Percentiles rank a stretch among this genome's conserved stretches.
phyloP scores from a whole-genome alignment of 2,113 vertebrate genomes.

The Albula glossodonta region DNA sequence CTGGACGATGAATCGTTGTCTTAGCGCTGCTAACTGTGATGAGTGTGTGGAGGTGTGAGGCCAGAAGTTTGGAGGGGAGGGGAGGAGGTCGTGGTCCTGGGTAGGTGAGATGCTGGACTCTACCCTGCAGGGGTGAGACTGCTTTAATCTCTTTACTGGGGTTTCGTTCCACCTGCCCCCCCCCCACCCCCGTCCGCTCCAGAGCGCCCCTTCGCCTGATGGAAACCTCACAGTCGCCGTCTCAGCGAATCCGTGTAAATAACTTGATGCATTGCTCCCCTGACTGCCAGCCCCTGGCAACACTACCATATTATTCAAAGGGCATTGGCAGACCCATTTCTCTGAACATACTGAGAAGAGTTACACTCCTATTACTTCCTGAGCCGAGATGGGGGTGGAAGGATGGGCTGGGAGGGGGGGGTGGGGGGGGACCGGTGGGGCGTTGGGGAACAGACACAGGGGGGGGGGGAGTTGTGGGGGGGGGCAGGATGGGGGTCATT shows the following conservation, averaged over 20 bases:
- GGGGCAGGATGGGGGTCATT: no score
- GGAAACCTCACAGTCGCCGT: not conserved
- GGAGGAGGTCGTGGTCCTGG: not conserved
- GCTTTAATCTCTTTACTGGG: not conserved
- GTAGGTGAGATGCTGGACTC: not conserved
- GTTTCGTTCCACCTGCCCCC: not conserved
- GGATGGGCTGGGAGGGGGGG: not conserved
- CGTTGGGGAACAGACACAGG: not conserved
- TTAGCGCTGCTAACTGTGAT: not conserved
- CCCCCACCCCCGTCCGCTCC: not conserved
- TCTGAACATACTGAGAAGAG: not conserved
- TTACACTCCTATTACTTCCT: not conserved
- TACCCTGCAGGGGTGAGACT: not conserved
- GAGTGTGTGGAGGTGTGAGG: not conserved
- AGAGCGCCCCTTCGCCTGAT: not conserved
- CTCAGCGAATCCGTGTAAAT: not conserved
- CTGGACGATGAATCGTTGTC: not conserved
- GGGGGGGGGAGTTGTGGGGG: not conserved
- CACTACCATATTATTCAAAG: not conserved
- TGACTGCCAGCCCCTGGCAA: conserved; percentile 11
- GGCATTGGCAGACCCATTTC: conserved; percentile 2
- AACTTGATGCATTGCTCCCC: conserved; percentile 1
- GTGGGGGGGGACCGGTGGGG: no score
- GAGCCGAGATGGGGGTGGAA: not conserved
- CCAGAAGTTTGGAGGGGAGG: no score